phyloP scores from a whole-genome alignment of 2,113 vertebrate species.

The Hyperopisus bebe region DNA sequence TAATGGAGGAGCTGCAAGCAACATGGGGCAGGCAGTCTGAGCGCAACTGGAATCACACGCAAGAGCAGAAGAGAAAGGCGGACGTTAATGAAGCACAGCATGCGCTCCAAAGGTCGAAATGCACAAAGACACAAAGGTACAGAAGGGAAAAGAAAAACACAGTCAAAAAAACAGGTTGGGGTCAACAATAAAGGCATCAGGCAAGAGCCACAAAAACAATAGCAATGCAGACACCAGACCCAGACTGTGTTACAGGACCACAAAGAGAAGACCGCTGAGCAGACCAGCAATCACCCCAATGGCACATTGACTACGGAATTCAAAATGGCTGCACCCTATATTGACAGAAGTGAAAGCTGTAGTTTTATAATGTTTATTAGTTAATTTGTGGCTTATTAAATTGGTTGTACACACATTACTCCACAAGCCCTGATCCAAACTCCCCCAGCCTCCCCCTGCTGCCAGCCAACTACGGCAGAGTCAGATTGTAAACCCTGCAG shows the following conservation, averaged over 20 bases:
- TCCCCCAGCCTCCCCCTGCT: not conserved
- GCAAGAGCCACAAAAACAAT: not conserved
- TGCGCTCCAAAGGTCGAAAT: not conserved
- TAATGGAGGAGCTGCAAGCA: not conserved
- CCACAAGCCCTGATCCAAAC: not conserved
- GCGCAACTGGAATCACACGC: not conserved
- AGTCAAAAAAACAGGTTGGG: not conserved
- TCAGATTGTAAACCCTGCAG: not conserved
- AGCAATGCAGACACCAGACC: not conserved
- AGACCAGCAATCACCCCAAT: not conserved
- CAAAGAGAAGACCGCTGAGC: not conserved
- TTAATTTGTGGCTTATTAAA: too few relatives aligned
- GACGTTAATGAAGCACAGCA: not conserved
- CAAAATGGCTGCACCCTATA: not conserved
- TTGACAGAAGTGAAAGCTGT: not conserved
- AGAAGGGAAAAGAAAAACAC: not conserved
- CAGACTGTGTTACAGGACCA: not conserved
- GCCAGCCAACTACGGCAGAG: not conserved
- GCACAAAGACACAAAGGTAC: not conserved
- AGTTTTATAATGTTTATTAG: not conserved
- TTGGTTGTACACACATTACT: too few relatives aligned
- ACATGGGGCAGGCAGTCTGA: not conserved
- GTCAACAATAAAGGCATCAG: not conserved
- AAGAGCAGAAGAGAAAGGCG: not conserved
- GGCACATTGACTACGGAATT: not conserved